Conservation (phyloP, 2,888 invertebrate genomes). For the Tiliacea aurago region DNA sequence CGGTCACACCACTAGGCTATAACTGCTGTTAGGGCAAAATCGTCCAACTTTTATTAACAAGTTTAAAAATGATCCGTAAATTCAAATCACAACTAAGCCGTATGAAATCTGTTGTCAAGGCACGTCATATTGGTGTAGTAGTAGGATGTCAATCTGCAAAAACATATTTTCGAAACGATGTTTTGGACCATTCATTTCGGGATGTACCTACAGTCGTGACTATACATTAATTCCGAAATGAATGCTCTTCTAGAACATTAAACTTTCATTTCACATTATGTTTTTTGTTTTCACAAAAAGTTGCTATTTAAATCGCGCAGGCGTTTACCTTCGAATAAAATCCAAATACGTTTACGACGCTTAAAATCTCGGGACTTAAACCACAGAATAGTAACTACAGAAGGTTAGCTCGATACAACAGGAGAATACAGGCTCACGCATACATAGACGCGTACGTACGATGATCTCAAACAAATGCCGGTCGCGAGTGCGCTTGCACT, state of each 20-base stretch:
- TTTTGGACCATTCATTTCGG: too few relatives aligned
- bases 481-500: background rate
- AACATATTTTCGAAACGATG: too few relatives aligned
- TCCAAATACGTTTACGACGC: constrained; percentile 20
- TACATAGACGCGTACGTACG: background rate
- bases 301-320: constrained; percentile 11
- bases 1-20: too few relatives aligned
- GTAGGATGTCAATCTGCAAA: background rate
- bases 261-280: background rate
- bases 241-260: background rate
- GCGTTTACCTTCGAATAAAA: constrained; percentile 30
- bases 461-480: background rate
- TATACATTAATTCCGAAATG: background rate
- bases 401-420: background rate
- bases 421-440: background rate
- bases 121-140: background rate
- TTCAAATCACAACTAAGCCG: background rate
- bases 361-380: background rate
- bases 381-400: background rate
- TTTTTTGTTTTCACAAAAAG: background rate
- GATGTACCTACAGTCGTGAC: too few relatives aligned
- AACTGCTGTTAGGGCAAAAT: too few relatives aligned
- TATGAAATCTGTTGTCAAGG: background rate
- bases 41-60: too few relatives aligned
- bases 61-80: background rate